Evolutionary conservation across 2,113 vertebrate species (phyloP), one percentile per base, ranked within the genome.

Genomic region (Verasper variegatus): DNA sequence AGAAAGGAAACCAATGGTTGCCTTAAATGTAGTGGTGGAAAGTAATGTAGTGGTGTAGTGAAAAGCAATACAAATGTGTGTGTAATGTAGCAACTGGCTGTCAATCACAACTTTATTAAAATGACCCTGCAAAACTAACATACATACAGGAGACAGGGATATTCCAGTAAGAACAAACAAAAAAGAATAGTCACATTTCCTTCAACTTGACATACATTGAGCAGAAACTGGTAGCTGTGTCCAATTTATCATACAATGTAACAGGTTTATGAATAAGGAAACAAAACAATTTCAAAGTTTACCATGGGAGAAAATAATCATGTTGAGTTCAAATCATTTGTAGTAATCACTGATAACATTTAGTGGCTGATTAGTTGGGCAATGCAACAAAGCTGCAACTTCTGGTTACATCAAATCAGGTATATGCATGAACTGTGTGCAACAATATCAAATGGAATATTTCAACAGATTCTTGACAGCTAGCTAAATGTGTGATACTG

Each of bases 121-220:
- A 71, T 59, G 21, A 47, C 12, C 47, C 42, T 71, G 65, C 21
- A 67, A 81, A 60, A 74, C 47, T 58, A 71, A 77, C 82, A 74
- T 75, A 78, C 59, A 56, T 61, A 84, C 40, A 73, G 20, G 27
- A 73, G 42, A 79, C 17, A 35, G 18, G 62, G 83, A 89, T 82
- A 88, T 86, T 91, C 51, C 68, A 75, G 61, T 86, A 79, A 74
- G 27, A 82, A 89, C 40, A 21, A 63, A 42, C 20, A 21, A 42
- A 77, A 85, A 90, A 69, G 66, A 78, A 79, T 55, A 13, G 67
- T 56, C 60, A 73, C 17, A 58, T 37, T 45, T 72, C 31, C 65
- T 72, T 71, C 74, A 59, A 37, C 18, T 71, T 78, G 49, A 84
- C 54, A 71, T n/a, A 74, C 40, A 80, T 14, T 42, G 26, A 60